Evolutionary conservation across 1,140 invertebrate species (phyloP).

Genomic region (Leucophenga varia): DNA sequence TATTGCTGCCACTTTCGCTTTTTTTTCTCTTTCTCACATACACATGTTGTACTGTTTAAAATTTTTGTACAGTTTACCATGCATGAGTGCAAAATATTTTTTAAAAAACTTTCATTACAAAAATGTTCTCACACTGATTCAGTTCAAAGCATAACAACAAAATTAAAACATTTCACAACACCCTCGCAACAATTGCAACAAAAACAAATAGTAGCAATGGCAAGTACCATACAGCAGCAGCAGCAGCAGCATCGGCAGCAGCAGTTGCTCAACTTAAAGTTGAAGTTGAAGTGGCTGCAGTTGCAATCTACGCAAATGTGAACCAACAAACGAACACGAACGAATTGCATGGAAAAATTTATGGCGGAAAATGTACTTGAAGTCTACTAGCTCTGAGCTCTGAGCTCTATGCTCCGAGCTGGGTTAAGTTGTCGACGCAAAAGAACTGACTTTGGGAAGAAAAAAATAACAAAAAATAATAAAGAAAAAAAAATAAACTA

Average conservation of each 20-base stretch:
- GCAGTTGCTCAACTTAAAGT: slow-evolving; percentile 3
- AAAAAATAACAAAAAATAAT: not conserved
- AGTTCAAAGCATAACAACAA: too few relatives aligned
- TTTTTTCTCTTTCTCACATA: too few relatives aligned
- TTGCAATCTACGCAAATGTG: slow-evolving; percentile 13
- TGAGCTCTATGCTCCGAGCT: slow-evolving; percentile 14
- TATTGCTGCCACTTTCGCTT: too few relatives aligned
- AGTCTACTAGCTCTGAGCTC: slow-evolving; percentile 8
- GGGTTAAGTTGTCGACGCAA: not conserved
- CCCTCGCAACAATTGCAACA: too few relatives aligned
- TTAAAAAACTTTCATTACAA: too few relatives aligned
- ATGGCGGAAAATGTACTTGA: slow-evolving; percentile 25
- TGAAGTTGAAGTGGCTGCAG: not conserved
- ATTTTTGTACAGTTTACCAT: too few relatives aligned
- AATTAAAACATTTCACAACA: too few relatives aligned
- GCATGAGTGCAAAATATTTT: too few relatives aligned
- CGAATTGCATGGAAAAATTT: slow-evolving; percentile 27
- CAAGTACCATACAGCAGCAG: too few relatives aligned
- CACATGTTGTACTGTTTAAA: too few relatives aligned
- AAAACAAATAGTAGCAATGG: too few relatives aligned
- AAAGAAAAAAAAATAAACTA: not conserved
- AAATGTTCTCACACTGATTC: too few relatives aligned
- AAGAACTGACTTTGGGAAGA: not conserved
- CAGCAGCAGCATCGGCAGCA: slow-evolving; percentile 19
- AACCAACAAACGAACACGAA: slow-evolving; percentile 43